A percentile compares a stretch with the other conserved stretches of the same genome.
phyloP scores from a whole-genome alignment of 2,797 vertebrate genomes.

The Podarcis lilfordi region DNA sequence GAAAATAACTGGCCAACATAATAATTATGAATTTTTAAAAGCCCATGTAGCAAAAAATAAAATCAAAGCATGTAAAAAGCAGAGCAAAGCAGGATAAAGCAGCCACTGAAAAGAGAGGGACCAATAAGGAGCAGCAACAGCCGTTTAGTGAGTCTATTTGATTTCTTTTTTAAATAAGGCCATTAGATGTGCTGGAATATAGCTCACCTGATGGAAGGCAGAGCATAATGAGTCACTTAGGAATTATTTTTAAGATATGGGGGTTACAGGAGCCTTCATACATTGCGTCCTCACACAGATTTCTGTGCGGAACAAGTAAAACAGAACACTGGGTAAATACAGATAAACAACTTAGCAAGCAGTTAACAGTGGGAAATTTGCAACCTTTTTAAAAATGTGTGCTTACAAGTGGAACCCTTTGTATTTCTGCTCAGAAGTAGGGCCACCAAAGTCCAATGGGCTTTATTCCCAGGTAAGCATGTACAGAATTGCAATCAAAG shows the following conservation, averaged over 20 bases:
- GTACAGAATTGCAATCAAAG: too few species aligned
- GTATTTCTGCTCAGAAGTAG: too few species aligned
- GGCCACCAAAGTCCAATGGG: too few species aligned
- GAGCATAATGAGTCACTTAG: conserved; percentile 8
- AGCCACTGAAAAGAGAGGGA: background rate
- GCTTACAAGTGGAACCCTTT: too few species aligned
- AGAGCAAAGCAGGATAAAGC: background rate
- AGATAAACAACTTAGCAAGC: background rate
- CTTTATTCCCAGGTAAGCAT: too few species aligned
- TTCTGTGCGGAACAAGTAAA: background rate
- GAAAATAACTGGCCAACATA: background rate
- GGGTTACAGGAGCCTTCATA: background rate
- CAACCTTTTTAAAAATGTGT: background rate
- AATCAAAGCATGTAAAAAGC: background rate
- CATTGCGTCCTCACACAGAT: background rate
- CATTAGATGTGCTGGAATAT: conserved; percentile 12
- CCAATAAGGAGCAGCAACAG: background rate
- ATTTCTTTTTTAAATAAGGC: conserved; percentile 1
- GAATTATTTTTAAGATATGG: too few species aligned
- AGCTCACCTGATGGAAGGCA: conserved; percentile 21
- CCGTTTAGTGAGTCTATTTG: background rate
- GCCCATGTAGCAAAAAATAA: background rate
- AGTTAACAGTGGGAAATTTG: background rate
- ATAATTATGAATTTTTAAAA: background rate
- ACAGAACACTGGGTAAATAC: background rate